These are phyloP conservation scores for Crocallis elinguaria DNA, from an alignment of 2,888 invertebrate genomes.

Conservation along the genomic window DNA sequence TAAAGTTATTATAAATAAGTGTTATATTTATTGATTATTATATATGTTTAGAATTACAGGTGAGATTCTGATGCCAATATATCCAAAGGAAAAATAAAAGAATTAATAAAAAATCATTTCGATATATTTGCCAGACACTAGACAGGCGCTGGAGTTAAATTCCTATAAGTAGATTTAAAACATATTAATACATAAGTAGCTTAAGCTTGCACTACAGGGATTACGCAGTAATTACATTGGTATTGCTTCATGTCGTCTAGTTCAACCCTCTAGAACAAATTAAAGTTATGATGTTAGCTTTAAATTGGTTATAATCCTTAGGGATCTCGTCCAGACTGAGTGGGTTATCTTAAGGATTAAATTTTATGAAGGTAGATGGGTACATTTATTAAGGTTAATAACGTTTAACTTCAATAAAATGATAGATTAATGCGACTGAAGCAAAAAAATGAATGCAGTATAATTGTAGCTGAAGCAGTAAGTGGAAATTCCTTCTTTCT, in stretches of 20 bases:
- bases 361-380: not conserved
- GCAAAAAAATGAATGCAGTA: not conserved
- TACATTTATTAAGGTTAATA: not conserved
- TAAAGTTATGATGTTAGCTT: conserved; percentile 37
- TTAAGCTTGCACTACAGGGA: conserved; percentile 32
- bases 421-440: not conserved
- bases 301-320: conserved; percentile 37
- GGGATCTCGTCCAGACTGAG: conserved; percentile 11
- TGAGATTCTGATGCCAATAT: too few species aligned
- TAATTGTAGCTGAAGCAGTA: not conserved
- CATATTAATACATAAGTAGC: not conserved
- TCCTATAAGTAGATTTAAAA: not conserved
- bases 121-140: too few species aligned
- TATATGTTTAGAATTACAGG: too few species aligned
- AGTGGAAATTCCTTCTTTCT: too few species aligned
- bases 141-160: too few species aligned
- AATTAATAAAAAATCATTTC: too few species aligned
- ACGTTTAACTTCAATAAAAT: not conserved
- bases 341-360: not conserved
- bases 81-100: too few species aligned
- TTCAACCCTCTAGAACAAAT: conserved; percentile 29
- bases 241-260: conserved; percentile 24
- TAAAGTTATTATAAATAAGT: too few species aligned
- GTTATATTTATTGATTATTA: too few species aligned
- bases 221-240: conserved; percentile 33